Conservation (phyloP, 2,888 invertebrate species). For the Eilema depressum region DNA sequence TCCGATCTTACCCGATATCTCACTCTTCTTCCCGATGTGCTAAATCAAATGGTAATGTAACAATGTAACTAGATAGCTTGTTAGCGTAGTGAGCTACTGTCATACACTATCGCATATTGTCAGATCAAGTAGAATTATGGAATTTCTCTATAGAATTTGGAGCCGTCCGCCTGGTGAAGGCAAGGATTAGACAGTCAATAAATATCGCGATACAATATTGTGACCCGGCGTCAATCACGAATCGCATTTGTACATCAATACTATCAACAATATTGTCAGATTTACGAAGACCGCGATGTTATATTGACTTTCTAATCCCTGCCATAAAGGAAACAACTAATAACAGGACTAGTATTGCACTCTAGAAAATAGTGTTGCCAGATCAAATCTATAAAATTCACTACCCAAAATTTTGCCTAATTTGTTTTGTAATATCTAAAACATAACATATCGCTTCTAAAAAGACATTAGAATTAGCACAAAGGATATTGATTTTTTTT, state of each 20-base stretch:
- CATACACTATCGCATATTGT: neutral
- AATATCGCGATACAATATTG: too few relatives aligned
- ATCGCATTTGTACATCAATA: too few relatives aligned
- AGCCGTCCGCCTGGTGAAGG: too few relatives aligned
- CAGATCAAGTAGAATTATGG: neutral
- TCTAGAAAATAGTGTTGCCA: neutral
- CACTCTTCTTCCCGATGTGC: too few relatives aligned
- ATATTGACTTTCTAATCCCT: neutral
- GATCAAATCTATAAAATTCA: neutral
- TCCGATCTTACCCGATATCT: neutral
- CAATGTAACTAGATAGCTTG: neutral
- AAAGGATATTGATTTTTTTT: neutral
- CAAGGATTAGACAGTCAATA: too few relatives aligned
- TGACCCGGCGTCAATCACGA: too few relatives aligned
- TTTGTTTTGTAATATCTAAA: neutral
- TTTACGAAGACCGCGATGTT: too few relatives aligned
- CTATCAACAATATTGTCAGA: too few relatives aligned
- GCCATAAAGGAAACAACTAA: neutral
- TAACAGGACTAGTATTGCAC: neutral
- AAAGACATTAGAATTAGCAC: neutral
- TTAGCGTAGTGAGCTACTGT: neutral
- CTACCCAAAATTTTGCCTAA: neutral
- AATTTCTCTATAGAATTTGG: too few relatives aligned
- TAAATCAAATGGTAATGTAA: neutral
- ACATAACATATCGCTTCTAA: neutral